Conservation (phyloP, 2,797 vertebrate genomes). For the Pagetopsis macropterus region DNA sequence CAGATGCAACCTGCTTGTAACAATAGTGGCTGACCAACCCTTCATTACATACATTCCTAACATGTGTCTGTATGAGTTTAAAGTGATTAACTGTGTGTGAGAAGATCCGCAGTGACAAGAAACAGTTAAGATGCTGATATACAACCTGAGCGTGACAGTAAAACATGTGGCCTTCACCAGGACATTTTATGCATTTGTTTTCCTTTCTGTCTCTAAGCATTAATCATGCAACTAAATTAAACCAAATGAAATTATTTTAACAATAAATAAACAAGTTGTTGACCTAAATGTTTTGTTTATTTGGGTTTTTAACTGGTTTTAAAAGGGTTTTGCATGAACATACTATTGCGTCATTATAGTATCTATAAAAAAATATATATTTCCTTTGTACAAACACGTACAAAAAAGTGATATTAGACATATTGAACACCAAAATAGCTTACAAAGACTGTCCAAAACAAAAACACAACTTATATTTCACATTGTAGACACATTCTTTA, state of each 20-base stretch:
- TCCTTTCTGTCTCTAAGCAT: conserved; percentile 19
- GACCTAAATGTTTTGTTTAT: not conserved
- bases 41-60: conserved; percentile 77
- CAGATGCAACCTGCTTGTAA: conserved; percentile 59
- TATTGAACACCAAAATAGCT: no score
- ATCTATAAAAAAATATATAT: no score
- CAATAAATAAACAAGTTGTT: not conserved
- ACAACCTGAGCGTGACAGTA: conserved; percentile 37
- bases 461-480: no score
- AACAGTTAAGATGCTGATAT: conserved; percentile 46
- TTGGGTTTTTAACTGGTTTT: not conserved
- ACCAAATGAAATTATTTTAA: not conserved
- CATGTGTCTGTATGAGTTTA: conserved; percentile 42
- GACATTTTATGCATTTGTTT: conserved; percentile 19
- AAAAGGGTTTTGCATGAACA: not conserved
- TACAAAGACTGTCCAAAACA: no score
- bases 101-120: conserved; percentile 57
- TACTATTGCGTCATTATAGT: no score
- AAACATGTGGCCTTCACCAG: conserved; percentile 28
- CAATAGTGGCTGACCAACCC: conserved; percentile 60
- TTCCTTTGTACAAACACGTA: no score
- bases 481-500: no score
- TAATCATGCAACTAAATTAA: conserved; percentile 4
- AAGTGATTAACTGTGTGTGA: conserved; percentile 54
- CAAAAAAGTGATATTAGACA: no score